Evolutionary conservation across 2,113 vertebrate species (phyloP).

Genomic region (Parus major): DNA sequence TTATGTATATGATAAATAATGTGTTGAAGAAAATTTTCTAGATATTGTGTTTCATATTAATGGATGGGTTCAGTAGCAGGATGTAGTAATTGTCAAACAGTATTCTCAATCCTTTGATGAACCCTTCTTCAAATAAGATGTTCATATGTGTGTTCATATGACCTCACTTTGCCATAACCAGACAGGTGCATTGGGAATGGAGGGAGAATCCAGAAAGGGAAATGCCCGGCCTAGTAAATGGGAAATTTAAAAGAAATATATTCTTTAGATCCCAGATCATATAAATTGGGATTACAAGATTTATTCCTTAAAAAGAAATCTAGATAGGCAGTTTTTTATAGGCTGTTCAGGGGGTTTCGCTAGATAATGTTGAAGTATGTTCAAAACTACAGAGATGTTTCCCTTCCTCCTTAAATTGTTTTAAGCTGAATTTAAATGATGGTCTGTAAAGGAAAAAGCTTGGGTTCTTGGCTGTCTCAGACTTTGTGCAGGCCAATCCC

Average conservation of each 20-base stretch:
- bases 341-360: background rate
- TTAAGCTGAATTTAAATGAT: background rate
- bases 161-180: background rate
- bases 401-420: background rate
- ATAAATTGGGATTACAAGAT: background rate
- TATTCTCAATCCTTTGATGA: background rate
- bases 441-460: background rate
- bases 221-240: background rate
- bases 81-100: background rate
- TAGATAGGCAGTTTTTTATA: background rate
- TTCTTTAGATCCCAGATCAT: background rate
- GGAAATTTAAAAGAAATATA: background rate
- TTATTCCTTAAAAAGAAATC: background rate
- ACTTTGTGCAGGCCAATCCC: background rate
- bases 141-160: background rate
- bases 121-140: background rate
- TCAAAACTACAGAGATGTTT: background rate
- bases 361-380: background rate
- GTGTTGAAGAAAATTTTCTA: background rate
- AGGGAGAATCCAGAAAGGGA: background rate
- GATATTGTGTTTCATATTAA: background rate
- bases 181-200: background rate
- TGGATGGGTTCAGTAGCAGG: background rate
- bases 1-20: background rate
- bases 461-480: background rate